Conservation (phyloP, 2,797 vertebrate species). For the Melanogrammus aeglefinus region DNA sequence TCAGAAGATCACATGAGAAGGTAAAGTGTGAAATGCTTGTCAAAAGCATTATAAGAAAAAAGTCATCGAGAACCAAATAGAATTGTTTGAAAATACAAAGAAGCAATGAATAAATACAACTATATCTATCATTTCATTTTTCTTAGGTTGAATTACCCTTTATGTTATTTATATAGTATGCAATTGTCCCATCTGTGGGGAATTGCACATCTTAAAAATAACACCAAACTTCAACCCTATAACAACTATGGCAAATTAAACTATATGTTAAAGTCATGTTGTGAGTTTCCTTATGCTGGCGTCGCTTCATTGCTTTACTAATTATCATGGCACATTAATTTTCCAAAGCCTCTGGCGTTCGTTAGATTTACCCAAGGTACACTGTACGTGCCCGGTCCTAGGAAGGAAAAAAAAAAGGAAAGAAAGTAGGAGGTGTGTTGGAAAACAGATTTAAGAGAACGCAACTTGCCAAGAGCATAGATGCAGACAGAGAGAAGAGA, state of each 20-base stretch:
- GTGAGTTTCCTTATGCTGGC: constrained; percentile 65
- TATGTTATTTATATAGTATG: no score
- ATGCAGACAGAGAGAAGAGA: not conserved
- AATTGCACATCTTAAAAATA: constrained; percentile 4
- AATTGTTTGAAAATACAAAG: not conserved
- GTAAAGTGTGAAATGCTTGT: not conserved
- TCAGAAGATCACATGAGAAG: not conserved
- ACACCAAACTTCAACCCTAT: constrained; percentile 52
- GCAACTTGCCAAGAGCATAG: constrained; percentile 43
- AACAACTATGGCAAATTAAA: constrained; percentile 55
- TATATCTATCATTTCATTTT: not conserved
- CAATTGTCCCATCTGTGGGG: no score
- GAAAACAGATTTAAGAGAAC: constrained; percentile 58
- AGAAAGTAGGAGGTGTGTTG: constrained; percentile 53
- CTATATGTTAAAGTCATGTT: constrained; percentile 69
- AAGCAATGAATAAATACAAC: not conserved
- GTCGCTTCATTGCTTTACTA: constrained; percentile 66
- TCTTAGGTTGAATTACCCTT: no score
- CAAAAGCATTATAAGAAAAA: no score
- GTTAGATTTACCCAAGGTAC: constrained; percentile 63
- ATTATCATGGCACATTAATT: constrained; percentile 74
- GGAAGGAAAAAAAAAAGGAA: constrained; percentile 8
- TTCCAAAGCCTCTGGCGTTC: constrained; percentile 61
- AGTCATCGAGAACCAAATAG: no score
- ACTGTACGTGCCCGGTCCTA: constrained; percentile 48